Conservation (phyloP, 2,113 vertebrate species). For the Eolophus roseicapilla region DNA sequence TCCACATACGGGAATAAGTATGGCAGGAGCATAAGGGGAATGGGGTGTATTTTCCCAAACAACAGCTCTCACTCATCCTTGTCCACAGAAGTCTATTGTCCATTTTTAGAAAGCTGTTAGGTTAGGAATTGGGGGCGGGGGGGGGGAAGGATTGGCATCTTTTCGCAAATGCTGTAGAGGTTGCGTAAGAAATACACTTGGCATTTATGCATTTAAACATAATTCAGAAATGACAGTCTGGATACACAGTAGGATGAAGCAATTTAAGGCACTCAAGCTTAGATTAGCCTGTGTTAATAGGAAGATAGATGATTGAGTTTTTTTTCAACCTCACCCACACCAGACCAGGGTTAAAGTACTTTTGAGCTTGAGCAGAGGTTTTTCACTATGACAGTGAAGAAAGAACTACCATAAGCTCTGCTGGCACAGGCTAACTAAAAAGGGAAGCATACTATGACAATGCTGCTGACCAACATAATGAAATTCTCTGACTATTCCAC, state of each 20-base stretch:
- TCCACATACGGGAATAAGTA: background rate
- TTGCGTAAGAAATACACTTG: constrained; percentile 1
- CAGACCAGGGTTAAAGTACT: background rate
- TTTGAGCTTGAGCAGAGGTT: background rate
- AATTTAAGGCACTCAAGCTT: background rate
- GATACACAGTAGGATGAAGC: background rate
- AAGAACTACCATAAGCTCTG: background rate
- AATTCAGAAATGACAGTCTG: constrained; percentile 5
- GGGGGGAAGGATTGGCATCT: background rate
- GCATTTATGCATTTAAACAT: background rate
- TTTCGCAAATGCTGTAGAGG: background rate
- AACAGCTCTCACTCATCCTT: background rate
- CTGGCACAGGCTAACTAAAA: background rate
- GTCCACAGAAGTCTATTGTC: background rate
- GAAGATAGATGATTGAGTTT: background rate
- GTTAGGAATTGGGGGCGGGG: background rate
- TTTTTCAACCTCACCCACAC: background rate
- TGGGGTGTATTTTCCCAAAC: background rate
- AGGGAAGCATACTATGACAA: background rate
- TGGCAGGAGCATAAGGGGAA: background rate
- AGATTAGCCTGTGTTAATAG: background rate
- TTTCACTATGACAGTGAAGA: background rate
- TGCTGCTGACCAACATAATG: background rate
- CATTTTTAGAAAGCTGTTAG: background rate
- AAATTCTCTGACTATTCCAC: background rate